Percentiles rank a stretch among this genome's conserved stretches.
Evolutionary conservation across 2,888 invertebrate species (phyloP).

Genomic region (Ochropleura plecta): DNA sequence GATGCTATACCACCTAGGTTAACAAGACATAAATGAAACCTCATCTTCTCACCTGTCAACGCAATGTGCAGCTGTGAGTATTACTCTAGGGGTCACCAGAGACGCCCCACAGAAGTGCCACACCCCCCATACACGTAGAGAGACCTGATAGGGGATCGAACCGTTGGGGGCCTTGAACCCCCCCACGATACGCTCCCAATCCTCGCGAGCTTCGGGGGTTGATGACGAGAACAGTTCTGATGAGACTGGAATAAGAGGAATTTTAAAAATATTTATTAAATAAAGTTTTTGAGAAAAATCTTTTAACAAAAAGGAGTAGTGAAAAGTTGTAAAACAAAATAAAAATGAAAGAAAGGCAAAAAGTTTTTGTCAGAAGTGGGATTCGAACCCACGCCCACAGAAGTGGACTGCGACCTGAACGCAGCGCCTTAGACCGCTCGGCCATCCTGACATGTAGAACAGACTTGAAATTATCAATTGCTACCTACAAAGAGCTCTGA

Average conservation of each 20-base stretch:
- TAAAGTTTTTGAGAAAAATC: background rate
- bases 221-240: constrained; percentile 76
- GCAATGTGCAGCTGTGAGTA: constrained; percentile 91
- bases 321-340: background rate
- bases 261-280: background rate
- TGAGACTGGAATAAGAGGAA: constrained; percentile 69
- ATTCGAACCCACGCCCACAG: constrained; percentile 89
- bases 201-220: constrained; percentile 71
- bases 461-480: constrained; percentile 65
- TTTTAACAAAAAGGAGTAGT: background rate
- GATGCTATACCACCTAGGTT: background rate
- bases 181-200: constrained; percentile 89
- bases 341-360: constrained; percentile 41
- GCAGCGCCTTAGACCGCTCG: constrained; percentile 89
- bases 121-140: constrained; percentile 84
- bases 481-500: constrained; percentile 14
- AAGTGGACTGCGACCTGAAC: constrained; percentile 89
- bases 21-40: background rate
- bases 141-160: constrained; percentile 89
- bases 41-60: constrained; percentile 83
- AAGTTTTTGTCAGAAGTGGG: constrained; percentile 86
- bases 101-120: constrained; percentile 92
- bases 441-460: constrained; percentile 78
- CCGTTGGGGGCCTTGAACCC: constrained; percentile 88
- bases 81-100: constrained; percentile 87